phyloP scores from a whole-genome alignment of 2,888 invertebrate genomes.

The Dorcus parallelipipedus region DNA sequence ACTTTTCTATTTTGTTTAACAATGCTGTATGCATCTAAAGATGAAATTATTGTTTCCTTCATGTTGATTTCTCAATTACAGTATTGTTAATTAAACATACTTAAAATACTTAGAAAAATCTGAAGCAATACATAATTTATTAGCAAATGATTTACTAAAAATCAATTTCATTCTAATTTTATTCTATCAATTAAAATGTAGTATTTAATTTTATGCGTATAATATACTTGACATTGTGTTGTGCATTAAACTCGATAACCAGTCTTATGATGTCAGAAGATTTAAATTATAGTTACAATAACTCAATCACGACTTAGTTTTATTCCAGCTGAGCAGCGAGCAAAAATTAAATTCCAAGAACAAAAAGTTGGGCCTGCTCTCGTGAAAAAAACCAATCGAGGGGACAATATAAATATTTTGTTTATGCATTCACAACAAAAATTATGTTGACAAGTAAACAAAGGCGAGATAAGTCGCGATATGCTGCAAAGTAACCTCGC shows the following conservation, averaged over 20 bases:
- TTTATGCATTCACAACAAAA: slow-evolving; percentile 52
- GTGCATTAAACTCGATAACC: background rate
- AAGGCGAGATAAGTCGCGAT: slow-evolving; percentile 52
- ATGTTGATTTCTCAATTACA: too few species aligned
- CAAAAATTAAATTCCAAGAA: slow-evolving; percentile 48
- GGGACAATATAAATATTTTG: slow-evolving; percentile 53
- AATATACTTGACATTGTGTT: too few species aligned
- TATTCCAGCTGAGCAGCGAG: slow-evolving; percentile 39
- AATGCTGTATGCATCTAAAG: too few species aligned
- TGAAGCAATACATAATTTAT: too few species aligned
- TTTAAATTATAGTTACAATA: slow-evolving; percentile 41
- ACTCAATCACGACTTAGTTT: slow-evolving; percentile 50
- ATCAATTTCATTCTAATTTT: too few species aligned
- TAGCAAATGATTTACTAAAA: too few species aligned
- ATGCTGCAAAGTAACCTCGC: slow-evolving; percentile 49
- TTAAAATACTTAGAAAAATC: too few species aligned
- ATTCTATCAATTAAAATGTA: too few species aligned
- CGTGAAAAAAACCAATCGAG: slow-evolving; percentile 46
- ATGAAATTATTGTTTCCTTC: too few species aligned
- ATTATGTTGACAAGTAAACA: slow-evolving; percentile 54
- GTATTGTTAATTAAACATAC: too few species aligned
- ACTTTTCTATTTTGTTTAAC: too few species aligned
- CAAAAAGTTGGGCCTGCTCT: slow-evolving; percentile 31
- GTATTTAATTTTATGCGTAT: too few species aligned
- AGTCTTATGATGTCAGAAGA: slow-evolving; percentile 14